Evolutionary conservation across 2,113 vertebrate genomes (phyloP).

Genomic region (Sigmodon hispidus): DNA sequence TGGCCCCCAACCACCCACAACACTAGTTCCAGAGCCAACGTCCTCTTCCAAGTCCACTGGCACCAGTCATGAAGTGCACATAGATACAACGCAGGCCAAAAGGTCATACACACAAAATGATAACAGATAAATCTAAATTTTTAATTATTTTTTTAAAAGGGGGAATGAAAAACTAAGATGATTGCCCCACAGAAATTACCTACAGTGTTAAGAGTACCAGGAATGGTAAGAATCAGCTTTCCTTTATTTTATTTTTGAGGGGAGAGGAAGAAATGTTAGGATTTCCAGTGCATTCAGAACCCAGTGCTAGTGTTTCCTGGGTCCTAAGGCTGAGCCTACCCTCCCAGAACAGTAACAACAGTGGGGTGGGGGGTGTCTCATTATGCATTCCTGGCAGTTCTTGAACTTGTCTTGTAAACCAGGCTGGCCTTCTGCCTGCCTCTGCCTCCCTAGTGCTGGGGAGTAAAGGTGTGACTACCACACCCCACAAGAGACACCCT

Average conservation of each 20-base stretch:
- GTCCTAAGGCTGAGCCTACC: no score
- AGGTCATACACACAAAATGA: neutral
- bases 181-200: neutral
- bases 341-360: no score
- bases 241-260: neutral
- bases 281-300: no score
- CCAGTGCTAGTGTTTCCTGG: no score
- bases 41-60: neutral
- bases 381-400: neutral
- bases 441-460: neutral
- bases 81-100: neutral
- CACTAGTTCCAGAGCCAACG: neutral
- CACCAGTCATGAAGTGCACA: neutral
- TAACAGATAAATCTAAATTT: neutral
- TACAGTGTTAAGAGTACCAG: neutral
- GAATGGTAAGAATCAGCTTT: neutral
- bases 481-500: neutral
- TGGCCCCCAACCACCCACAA: neutral
- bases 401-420: neutral
- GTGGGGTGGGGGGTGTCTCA: neutral
- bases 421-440: neutral
- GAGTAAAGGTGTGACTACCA: neutral
- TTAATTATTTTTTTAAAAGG: neutral
- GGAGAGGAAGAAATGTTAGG: no score
- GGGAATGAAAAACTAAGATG: constrained; percentile 38